These are phyloP conservation scores for Oxyura jamaicensis DNA, from an alignment of 2,113 vertebrate species.

Conservation along the genomic window DNA sequence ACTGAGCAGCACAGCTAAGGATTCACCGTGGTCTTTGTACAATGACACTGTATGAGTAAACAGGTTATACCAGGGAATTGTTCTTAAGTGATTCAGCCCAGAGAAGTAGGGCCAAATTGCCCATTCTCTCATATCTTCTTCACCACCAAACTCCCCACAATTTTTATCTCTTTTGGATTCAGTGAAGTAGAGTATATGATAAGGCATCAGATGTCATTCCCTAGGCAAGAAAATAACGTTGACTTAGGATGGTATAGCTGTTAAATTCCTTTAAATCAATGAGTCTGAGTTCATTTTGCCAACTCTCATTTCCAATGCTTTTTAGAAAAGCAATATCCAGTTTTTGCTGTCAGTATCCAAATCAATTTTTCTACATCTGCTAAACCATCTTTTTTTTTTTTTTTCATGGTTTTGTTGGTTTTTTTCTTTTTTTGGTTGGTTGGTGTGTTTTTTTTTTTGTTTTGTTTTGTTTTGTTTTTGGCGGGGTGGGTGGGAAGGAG, in stretches of 20 bases:
- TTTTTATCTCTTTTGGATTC: background rate
- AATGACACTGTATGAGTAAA: background rate
- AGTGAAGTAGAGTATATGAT: background rate
- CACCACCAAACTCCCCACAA: fast-evolving
- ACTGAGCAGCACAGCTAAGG: background rate
- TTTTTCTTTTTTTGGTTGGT: no score
- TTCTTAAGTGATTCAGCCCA: background rate
- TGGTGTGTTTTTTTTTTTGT: no score
- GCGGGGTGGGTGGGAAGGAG: no score
- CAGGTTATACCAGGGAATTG: background rate
- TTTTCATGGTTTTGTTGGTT: background rate
- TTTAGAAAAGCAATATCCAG: background rate
- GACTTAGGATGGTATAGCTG: background rate
- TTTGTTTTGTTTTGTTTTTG: background rate
- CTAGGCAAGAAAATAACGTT: background rate
- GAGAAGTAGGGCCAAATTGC: background rate
- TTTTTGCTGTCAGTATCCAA: background rate
- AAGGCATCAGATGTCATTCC: background rate
- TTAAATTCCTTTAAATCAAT: background rate
- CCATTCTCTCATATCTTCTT: background rate
- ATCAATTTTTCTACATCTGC: background rate
- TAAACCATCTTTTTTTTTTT: background rate
- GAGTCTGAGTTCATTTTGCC: background rate
- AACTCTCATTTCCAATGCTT: background rate
- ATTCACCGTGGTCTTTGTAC: background rate